Evolutionary conservation across 2,797 vertebrate genomes (phyloP).

Genomic region (Uromys caudimaculatus): DNA sequence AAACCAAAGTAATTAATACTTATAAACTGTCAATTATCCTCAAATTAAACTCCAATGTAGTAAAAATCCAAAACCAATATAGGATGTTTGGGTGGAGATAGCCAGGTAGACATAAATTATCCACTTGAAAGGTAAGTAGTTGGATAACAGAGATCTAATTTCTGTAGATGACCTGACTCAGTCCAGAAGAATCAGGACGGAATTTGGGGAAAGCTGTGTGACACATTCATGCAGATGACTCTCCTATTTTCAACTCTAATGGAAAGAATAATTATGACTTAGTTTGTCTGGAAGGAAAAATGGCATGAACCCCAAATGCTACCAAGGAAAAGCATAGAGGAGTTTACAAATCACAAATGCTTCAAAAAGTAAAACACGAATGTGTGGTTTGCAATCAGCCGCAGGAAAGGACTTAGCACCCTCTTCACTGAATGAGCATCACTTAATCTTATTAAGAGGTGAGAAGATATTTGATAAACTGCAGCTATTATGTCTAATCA

Average conservation of each 20-base stretch:
- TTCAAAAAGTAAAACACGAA: background rate
- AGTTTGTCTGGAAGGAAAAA: background rate
- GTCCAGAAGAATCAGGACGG: background rate
- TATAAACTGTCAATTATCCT: background rate
- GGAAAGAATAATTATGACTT: background rate
- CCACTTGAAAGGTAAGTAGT: background rate
- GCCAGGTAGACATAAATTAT: background rate
- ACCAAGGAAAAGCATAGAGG: background rate
- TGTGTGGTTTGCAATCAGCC: accelerated
- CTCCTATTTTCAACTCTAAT: background rate
- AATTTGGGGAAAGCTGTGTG: background rate
- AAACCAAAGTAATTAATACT: background rate
- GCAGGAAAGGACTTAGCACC: background rate
- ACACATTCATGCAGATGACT: background rate
- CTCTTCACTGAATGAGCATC: background rate
- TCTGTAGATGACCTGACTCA: background rate
- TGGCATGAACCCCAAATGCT: background rate
- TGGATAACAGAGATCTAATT: background rate
- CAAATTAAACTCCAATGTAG: background rate
- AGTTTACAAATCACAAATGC: background rate
- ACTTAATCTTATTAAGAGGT: background rate
- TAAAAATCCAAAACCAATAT: background rate
- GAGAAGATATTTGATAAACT: background rate
- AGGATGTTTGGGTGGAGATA: background rate
- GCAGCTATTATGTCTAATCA: background rate